These are phyloP conservation scores for Malachius bipustulatus DNA, from an alignment of 2,888 invertebrate genomes.

Conservation along the genomic window DNA sequence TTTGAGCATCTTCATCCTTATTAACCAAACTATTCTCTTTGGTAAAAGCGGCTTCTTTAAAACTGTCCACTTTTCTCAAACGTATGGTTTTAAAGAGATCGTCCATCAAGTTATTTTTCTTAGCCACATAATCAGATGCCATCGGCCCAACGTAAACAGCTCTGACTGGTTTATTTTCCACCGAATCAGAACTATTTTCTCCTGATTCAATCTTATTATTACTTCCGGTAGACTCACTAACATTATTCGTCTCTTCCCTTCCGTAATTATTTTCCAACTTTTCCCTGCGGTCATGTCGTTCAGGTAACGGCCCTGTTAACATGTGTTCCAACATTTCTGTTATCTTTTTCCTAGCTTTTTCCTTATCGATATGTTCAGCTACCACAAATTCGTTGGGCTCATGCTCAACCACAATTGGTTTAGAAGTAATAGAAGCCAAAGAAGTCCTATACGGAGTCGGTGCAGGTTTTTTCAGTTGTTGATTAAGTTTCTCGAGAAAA, in stretches of 20 bases:
- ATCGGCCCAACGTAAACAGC: background rate
- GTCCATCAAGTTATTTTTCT: conserved; percentile 15
- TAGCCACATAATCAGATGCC: background rate
- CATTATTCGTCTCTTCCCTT: background rate
- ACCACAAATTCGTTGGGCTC: conserved; percentile 13
- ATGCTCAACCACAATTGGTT: conserved; percentile 10
- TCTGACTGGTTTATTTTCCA: background rate
- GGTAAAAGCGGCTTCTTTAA: conserved; percentile 9
- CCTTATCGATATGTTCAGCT: conserved; percentile 15
- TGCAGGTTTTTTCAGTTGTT: conserved; percentile 17
- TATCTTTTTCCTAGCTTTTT: conserved; percentile 14
- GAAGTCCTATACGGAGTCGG: conserved; percentile 3
- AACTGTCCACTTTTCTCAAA: conserved; percentile 17
- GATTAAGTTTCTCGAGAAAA: conserved; percentile 22
- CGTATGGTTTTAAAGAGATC: conserved; percentile 17
- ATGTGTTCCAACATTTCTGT: conserved; percentile 6
- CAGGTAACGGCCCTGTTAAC: no score
- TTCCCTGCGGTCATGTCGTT: no score
- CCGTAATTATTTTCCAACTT: background rate
- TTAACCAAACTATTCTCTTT: no score
- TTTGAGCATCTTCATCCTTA: conserved; percentile 1
- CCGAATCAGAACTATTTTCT: background rate
- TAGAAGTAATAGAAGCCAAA: background rate
- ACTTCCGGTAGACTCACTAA: no score
- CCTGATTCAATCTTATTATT: background rate